A percentile compares a stretch with the other conserved stretches of the same genome.
Evolutionary conservation across 2,888 invertebrate species (phyloP).

Genomic region (Cabera pusaria): DNA sequence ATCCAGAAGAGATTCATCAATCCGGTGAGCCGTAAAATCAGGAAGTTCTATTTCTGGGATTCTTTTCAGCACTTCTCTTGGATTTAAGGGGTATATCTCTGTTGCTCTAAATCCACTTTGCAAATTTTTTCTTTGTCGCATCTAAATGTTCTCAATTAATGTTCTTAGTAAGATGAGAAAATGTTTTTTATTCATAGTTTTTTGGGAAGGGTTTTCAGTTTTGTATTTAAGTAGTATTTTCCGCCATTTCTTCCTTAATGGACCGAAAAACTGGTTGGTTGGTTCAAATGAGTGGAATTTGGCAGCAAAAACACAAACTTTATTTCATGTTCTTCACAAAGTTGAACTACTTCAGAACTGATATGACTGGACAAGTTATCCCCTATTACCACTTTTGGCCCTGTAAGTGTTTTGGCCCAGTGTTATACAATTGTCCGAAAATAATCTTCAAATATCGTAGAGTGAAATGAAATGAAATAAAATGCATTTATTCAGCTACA

Average conservation of each 20-base stretch:
- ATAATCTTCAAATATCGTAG: conserved; percentile 4
- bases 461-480: too few relatives aligned
- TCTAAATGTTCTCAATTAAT: conserved; percentile 15
- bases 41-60: conserved; percentile 23
- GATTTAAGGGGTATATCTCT: conserved; percentile 28
- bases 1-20: conserved; percentile 26
- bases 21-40: conserved; percentile 3
- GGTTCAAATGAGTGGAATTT: conserved; percentile 29
- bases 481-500: too few relatives aligned
- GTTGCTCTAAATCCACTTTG: conserved; percentile 29
- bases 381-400: conserved; percentile 12
- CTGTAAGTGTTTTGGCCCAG: conserved; percentile 3
- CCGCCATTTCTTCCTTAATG: conserved; percentile 28
- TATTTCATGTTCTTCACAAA: conserved; percentile 23
- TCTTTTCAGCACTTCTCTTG: conserved; percentile 26
- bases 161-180: conserved; percentile 1
- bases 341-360: conserved; percentile 12
- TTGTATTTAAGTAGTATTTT: conserved; percentile 27
- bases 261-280: conserved; percentile 29
- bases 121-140: conserved; percentile 16
- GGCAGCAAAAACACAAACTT: conserved; percentile 28
- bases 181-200: conserved; percentile 7
- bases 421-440: conserved; percentile 3
- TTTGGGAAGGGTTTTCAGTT: conserved; percentile 18
- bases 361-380: conserved; percentile 10